Base-by-base conservation (phyloP, 92 coral and sea anemone species). In the Anthopleura xanthogrammica region DNA sequence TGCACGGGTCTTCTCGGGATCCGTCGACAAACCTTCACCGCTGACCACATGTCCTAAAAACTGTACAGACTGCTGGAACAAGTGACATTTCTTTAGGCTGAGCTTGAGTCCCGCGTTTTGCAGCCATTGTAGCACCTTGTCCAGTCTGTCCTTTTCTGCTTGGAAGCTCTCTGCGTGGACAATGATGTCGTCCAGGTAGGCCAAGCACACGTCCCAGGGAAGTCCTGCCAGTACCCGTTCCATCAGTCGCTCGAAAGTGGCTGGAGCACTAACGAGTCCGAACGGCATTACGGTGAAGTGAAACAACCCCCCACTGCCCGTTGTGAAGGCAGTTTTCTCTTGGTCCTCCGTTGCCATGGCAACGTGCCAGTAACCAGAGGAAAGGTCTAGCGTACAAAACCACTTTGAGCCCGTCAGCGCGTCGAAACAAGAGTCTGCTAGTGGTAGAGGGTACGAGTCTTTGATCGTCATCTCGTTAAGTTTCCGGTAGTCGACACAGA, bases 351-450 rank as follows among this genome's bases (percentile, higher is more conserved):
- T 56, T 23, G 13, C 65, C 41, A 87, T 39, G 20, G 39, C 83
- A 36, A 87, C 90, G 57, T 87, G 87, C 87, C 90, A 87, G 52
- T 87, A 83, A 2, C 90, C 82, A 16, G 81, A 74, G 5, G 77
- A 64, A 2, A 83, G 40, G 77, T 87, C 87, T 19, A 82, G 56
- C 0, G 87, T 84, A 7, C 83, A 87, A 52, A 87, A 82, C 83
- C 87, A 87, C 36, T 29, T 46, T 46, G 50, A 46, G 50, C 50
- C 9, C 50, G 36, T 29, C 36, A 29, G 36, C 36, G 36, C 36
- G 36, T 29, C 36, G 36, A 29, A 29, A 29, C 36, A 29, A 29
- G 36, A 29, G 36, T 29, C 36, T 29, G 36, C 36, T 29, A 29
- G 36, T 29, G 36, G 36, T 29, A 29, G 36, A 29, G 36, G 36